Percentiles rank a stretch among this genome's conserved stretches.
phyloP scores from a whole-genome alignment of 2,113 vertebrate genomes.

The Calyptomena viridis region DNA sequence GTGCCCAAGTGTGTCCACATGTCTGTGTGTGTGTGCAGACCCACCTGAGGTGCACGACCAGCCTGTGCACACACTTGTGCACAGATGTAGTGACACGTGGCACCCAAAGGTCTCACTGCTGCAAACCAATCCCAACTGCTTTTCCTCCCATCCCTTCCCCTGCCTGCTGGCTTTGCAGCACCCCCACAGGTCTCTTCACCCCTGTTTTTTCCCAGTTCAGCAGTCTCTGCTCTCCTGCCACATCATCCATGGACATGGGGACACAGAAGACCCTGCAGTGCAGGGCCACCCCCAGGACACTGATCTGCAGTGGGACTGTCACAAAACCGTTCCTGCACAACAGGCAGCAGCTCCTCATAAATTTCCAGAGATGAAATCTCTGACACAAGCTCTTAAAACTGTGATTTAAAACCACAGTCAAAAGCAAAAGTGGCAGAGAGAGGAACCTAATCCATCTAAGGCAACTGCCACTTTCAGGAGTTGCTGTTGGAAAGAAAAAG shows the following conservation, averaged over 20 bases:
- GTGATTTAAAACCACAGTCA: neutral
- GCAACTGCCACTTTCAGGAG: neutral
- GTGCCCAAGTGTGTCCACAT: fast-evolving
- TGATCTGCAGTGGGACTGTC: neutral
- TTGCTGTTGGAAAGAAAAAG: neutral
- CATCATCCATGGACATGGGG: fast-evolving
- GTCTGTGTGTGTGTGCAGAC: neutral
- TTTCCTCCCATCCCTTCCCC: neutral
- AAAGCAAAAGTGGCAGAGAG: slow-evolving; percentile 18
- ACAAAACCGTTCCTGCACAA: neutral
- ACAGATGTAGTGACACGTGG: fast-evolving
- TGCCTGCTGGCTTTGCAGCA: slow-evolving; percentile 10
- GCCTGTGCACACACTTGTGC: fast-evolving
- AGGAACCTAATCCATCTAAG: neutral
- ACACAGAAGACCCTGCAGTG: neutral
- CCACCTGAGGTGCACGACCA: fast-evolving
- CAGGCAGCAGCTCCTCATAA: neutral
- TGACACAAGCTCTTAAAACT: slow-evolving; percentile 11
- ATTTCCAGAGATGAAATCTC: slow-evolving; percentile 4
- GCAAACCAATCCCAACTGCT: neutral
- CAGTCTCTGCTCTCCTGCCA: neutral
- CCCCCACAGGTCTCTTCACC: slow-evolving; percentile 9
- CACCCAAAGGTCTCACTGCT: neutral
- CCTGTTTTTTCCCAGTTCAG: neutral
- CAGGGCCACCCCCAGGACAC: fast-evolving